Base-by-base conservation (phyloP, 2,888 invertebrate genomes). In the Panzeria rudis region DNA sequence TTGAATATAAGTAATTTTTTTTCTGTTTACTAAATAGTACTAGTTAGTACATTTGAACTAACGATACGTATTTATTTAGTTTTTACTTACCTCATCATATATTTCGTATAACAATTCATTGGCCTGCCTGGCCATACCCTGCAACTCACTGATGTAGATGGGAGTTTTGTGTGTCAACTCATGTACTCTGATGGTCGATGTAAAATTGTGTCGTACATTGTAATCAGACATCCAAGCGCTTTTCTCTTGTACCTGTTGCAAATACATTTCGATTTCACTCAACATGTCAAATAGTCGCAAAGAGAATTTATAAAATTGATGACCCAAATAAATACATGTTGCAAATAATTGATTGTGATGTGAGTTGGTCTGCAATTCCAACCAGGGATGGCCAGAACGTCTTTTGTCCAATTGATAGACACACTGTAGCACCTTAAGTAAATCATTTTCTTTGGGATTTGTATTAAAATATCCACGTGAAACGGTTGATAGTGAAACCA, bases 181-280 rank as follows among this genome's bases (percentile, higher is more conserved):
- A 59, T 94, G 95, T 1, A 96, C 93, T 62, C 96, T 93, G 76
- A 94, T 90, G 0, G 95, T 95, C 72, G 95, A 94, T 86, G 95
- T 94, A 89, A 95, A 96, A 89, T 95, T 95, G 88, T 95, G 94
- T n/a, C 94, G 92, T 6, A 95, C 93, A 89, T 95, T 95, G 90
- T 95, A 96, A 38, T 94, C 93, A 25, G 95, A 95, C 93, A 96
- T 93, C 96, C 96, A 96, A 38, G 95, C 93, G 87, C 91, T 92
- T 59, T 90, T 89, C 17, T 90, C 90, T 0, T 90, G 88, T 1
- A 92, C 90, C 77, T 92, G 91, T 44, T 88, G 87, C 72, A 93
- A 86, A 87, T 92, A 89, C 90, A 92, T 82, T 90, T 92, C 88
- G 9, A 90, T 88, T 86, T 93, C 93, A 25, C 88, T 86, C 79